Conservation (phyloP, 2,888 invertebrate species). For the Caenorhabditis auriculariae region DNA sequence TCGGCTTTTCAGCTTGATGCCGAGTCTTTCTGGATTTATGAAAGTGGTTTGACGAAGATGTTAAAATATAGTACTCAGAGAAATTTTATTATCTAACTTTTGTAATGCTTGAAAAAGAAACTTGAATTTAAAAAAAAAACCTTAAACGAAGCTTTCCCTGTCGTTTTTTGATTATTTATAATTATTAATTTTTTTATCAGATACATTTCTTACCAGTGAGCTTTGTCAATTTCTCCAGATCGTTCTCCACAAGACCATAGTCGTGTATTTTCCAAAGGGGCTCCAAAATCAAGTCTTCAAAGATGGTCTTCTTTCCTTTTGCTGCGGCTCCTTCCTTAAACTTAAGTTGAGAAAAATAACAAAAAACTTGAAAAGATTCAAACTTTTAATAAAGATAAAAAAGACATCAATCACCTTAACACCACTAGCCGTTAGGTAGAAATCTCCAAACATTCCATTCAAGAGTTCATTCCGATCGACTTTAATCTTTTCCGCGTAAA, state of each 20-base stretch:
- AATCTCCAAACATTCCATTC: constrained; percentile 48
- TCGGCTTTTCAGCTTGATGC: constrained; percentile 30
- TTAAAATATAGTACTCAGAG: no score
- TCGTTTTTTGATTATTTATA: no score
- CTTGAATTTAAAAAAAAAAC: not conserved
- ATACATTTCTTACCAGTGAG: constrained; percentile 35
- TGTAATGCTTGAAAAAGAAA: not conserved
- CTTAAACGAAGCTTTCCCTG: no score
- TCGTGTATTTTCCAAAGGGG: constrained; percentile 59
- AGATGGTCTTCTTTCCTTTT: constrained; percentile 48
- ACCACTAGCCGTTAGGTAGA: constrained; percentile 32
- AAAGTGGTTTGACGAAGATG: no score
- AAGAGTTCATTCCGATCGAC: constrained; percentile 27
- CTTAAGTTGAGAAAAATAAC: not conserved
- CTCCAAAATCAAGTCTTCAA: constrained; percentile 56
- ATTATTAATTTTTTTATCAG: no score
- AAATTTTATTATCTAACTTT: not conserved
- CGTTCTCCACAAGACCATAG: constrained; percentile 42
- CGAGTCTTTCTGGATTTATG: constrained; percentile 22
- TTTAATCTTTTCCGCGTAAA: constrained; percentile 49
- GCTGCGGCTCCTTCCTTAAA: constrained; percentile 45
- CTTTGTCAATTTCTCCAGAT: constrained; percentile 35
- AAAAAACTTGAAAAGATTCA: not conserved
- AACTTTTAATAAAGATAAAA: not conserved
- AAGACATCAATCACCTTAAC: constrained; percentile 17